Percentiles rank a stretch among this genome's conserved stretches.
Evolutionary conservation across 2,797 vertebrate species (phyloP).

Genomic region (Cirrhinus molitorella): DNA sequence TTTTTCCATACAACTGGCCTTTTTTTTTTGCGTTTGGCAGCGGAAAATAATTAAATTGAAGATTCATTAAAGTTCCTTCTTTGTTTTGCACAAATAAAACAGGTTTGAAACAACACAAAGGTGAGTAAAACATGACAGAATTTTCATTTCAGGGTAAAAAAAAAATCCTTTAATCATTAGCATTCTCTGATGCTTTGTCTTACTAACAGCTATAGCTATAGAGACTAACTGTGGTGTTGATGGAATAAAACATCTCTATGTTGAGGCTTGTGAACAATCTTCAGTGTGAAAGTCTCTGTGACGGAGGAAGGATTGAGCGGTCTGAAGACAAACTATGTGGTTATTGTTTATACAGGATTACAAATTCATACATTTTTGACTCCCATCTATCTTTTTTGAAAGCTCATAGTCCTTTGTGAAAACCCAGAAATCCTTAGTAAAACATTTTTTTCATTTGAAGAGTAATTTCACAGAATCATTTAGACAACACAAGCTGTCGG

Average conservation of each 20-base stretch:
- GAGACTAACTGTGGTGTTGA: conserved; percentile 1
- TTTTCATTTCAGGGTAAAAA: not conserved
- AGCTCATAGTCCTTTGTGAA: not conserved
- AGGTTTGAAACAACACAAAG: not conserved
- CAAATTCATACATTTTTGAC: not conserved
- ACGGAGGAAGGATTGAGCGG: not conserved
- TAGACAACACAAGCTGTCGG: not conserved
- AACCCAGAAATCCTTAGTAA: not conserved
- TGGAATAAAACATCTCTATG: not conserved
- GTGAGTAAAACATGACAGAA: not conserved
- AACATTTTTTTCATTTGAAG: conserved; percentile 4
- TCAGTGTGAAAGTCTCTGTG: not conserved
- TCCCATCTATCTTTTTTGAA: conserved; percentile 3
- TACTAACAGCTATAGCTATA: not conserved
- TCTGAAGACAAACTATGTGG: conserved; percentile 11
- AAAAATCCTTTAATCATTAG: not conserved
- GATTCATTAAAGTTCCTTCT: not conserved
- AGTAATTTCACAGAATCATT: conserved; percentile 9
- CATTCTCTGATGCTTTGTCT: not conserved
- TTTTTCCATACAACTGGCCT: not conserved
- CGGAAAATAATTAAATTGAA: too few relatives aligned
- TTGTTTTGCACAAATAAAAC: not conserved
- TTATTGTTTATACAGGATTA: conserved; percentile 11
- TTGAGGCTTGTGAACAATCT: not conserved
- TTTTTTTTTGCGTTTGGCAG: not conserved